These are phyloP conservation scores for Phrynocephalus vlangalii DNA, from an alignment of 2,797 vertebrate genomes.

Conservation along the genomic window DNA sequence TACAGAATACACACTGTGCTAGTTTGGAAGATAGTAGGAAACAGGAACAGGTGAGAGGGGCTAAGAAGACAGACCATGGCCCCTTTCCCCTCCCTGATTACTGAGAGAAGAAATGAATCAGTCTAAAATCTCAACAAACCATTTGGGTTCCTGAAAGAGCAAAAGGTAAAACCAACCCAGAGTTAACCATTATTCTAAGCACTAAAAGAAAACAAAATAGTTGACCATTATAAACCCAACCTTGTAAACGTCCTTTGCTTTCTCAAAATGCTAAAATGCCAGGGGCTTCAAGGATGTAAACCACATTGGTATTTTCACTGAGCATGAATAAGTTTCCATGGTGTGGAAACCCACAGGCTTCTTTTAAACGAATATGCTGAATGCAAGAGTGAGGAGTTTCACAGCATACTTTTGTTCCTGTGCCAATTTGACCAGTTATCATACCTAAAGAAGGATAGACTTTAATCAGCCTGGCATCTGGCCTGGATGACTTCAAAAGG, in stretches of 20 bases:
- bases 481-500: background rate
- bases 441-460: background rate
- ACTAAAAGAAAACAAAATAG: background rate
- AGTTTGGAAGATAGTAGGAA: background rate
- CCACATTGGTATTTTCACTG: background rate
- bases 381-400: background rate
- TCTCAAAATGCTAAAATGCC: background rate
- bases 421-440: background rate
- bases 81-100: background rate
- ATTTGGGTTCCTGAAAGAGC: background rate
- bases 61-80: background rate
- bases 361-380: background rate
- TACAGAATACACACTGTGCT: background rate
- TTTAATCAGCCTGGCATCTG: background rate
- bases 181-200: background rate
- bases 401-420: background rate
- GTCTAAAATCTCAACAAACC: background rate
- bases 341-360: slow-evolving; percentile 7
- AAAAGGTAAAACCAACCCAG: background rate
- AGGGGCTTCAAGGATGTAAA: background rate
- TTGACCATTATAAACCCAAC: background rate
- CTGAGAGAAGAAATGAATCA: background rate
- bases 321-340: slow-evolving; percentile 1
- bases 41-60: background rate
- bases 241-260: background rate